A percentile compares a stretch with the other conserved stretches of the same genome.
These are phyloP conservation scores for Liodrosophila aerea DNA, from an alignment of 2,888 invertebrate genomes.

Conservation along the genomic window DNA sequence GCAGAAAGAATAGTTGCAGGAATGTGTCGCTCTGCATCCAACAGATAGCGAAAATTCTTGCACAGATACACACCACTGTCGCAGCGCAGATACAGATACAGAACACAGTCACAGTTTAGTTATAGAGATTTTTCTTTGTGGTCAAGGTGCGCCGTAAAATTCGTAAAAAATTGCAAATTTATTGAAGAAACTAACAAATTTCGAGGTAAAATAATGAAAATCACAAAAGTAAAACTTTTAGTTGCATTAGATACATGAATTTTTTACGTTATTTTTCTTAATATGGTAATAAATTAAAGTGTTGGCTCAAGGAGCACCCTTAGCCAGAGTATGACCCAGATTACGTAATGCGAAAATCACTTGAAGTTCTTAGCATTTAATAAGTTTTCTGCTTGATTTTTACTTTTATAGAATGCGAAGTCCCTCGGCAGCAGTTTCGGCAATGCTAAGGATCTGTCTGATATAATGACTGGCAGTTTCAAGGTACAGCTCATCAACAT, in stretches of 20 bases:
- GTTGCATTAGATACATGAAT: conserved; percentile 16
- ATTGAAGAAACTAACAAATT: conserved; percentile 81
- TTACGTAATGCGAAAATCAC: conserved; percentile 41
- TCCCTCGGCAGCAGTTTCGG: conserved; percentile 80
- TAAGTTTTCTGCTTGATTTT: neutral
- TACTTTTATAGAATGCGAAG: conserved; percentile 74
- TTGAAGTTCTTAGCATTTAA: neutral
- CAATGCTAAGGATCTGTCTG: conserved; percentile 81
- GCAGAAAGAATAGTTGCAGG: neutral
- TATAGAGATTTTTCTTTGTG: conserved; percentile 76
- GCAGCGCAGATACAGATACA: conserved; percentile 10
- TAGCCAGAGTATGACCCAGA: neutral
- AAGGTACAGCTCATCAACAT: conserved; percentile 90
- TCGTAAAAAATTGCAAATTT: conserved; percentile 81
- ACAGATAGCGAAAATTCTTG: conserved; percentile 33
- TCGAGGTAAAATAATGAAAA: conserved; percentile 75
- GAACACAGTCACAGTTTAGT: conserved; percentile 67
- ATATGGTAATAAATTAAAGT: neutral
- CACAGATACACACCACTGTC: conserved; percentile 63
- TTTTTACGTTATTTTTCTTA: conserved; percentile 3
- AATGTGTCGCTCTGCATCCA: conserved; percentile 8
- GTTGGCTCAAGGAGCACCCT: conserved; percentile 28
- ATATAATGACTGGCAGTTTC: conserved; percentile 87
- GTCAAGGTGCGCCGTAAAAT: conserved; percentile 68
- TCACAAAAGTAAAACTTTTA: neutral